A percentile compares a stretch with the other conserved stretches of the same genome.
Evolutionary conservation across 2,797 vertebrate species (phyloP).

Genomic region (Oryzias sinensis): DNA sequence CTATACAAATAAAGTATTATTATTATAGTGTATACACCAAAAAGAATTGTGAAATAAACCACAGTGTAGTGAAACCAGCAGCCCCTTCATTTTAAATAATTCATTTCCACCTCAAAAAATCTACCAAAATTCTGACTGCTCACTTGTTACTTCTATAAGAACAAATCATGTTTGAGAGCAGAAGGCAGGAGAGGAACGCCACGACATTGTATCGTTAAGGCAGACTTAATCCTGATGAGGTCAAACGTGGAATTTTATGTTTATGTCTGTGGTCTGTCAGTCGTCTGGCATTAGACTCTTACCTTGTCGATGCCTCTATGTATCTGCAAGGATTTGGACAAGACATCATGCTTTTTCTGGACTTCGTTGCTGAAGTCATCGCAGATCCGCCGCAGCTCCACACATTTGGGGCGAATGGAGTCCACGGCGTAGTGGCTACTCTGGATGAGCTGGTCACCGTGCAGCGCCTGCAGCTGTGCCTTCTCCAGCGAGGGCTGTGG

Average conservation of each 20-base stretch:
- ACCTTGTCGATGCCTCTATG: slow-evolving; percentile 89
- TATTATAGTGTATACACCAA: too few species aligned
- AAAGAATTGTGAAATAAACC: too few species aligned
- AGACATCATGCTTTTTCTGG: slow-evolving; percentile 86
- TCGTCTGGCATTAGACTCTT: not conserved
- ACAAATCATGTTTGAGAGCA: too few species aligned
- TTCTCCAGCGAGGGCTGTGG: slow-evolving; percentile 85
- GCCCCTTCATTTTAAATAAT: too few species aligned
- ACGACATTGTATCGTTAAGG: too few species aligned
- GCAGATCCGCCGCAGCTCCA: slow-evolving; percentile 88
- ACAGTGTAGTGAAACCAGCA: too few species aligned
- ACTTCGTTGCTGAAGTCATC: slow-evolving; percentile 91
- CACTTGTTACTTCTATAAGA: too few species aligned
- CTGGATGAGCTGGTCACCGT: slow-evolving; percentile 93
- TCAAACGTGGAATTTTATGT: not conserved
- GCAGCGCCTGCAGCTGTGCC: slow-evolving; percentile 85
- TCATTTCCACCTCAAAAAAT: too few species aligned
- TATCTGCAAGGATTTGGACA: slow-evolving; percentile 88
- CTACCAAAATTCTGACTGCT: too few species aligned
- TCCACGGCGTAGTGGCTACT: slow-evolving; percentile 92
- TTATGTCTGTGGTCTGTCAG: not conserved
- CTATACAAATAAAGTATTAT: too few species aligned
- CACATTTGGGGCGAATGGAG: slow-evolving; percentile 90
- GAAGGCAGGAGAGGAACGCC: too few species aligned
- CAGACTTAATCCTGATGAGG: too few species aligned